phyloP scores from a whole-genome alignment of 2,113 vertebrate species.

The Aix galericulata region DNA sequence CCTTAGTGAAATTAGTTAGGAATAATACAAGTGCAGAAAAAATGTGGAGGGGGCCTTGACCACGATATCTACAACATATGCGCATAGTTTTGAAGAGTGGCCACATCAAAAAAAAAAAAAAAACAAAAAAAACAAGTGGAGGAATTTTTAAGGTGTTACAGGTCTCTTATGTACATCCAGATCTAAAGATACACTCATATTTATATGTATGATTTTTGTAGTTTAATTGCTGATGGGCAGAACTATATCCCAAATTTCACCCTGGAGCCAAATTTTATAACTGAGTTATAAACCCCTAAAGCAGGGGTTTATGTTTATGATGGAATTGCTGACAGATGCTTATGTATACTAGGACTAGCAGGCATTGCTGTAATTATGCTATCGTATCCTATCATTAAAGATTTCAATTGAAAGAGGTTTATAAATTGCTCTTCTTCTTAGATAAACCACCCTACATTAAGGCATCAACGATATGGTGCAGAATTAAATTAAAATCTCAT shows the following conservation, averaged over 20 bases:
- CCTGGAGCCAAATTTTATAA: conserved; percentile 60
- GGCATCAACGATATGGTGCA: conserved; percentile 85
- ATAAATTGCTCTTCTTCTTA: conserved; percentile 91
- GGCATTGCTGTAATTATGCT: conserved; percentile 76
- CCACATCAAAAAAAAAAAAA: background rate
- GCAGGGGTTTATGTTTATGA: conserved; percentile 62
- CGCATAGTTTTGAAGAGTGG: background rate
- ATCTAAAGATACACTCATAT: background rate
- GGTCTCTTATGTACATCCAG: background rate
- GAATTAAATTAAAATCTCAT: conserved; percentile 99
- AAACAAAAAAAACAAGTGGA: background rate
- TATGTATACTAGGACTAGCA: conserved; percentile 66
- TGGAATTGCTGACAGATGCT: conserved; percentile 69
- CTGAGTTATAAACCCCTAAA: conserved; percentile 61
- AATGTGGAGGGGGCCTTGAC: background rate
- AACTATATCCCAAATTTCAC: conserved; percentile 58
- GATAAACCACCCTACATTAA: conserved; percentile 87
- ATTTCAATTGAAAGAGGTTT: conserved; percentile 95
- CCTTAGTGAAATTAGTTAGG: background rate
- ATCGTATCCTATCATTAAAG: conserved; percentile 91
- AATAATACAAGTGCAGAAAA: background rate
- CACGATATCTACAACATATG: background rate
- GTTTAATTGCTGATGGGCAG: conserved; percentile 56
- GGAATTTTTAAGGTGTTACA: background rate
- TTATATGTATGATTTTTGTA: background rate